phyloP scores from a whole-genome alignment of 2,888 invertebrate genomes.

The Dioctria rufipes region DNA sequence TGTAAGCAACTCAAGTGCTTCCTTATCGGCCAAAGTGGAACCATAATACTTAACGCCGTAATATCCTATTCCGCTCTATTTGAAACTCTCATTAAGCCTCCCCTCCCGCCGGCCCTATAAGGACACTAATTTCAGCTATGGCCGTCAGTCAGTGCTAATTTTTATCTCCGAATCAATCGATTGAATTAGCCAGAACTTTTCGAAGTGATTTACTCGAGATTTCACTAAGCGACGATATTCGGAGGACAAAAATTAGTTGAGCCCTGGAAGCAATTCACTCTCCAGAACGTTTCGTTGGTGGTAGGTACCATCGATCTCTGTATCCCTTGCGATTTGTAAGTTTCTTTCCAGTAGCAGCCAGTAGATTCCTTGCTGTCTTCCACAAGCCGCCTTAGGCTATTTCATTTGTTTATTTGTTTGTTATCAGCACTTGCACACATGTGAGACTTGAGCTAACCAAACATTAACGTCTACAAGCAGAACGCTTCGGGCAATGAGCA shows the following conservation, averaged over 20 bases:
- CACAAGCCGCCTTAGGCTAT: neutral
- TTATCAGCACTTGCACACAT: conserved; percentile 35
- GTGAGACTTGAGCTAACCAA: conserved; percentile 30
- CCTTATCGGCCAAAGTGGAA: conserved; percentile 15
- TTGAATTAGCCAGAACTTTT: conserved; percentile 39
- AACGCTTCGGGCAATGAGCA: conserved; percentile 12
- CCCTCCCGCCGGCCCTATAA: neutral
- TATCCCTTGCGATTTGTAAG: neutral
- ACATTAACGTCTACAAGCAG: neutral
- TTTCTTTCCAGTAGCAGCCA: neutral
- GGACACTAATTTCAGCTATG: neutral
- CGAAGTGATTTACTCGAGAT: conserved; percentile 30
- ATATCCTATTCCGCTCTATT: conserved; percentile 10
- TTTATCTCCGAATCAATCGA: conserved; percentile 44
- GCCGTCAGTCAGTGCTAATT: conserved; percentile 31
- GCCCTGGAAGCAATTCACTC: neutral
- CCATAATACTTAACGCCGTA: conserved; percentile 14
- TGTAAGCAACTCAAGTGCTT: conserved; percentile 33
- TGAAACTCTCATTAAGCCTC: conserved; percentile 29
- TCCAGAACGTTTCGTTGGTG: too few species aligned
- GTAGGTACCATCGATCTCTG: too few species aligned
- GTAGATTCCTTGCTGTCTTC: neutral
- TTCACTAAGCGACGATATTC: neutral
- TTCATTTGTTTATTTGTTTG: conserved; percentile 36
- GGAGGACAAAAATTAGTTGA: neutral